Evolutionary conservation across 30 jellyfish, hydroid and myxozoan species (phyloP).

Genomic region (Pelagia noctiluca): DNA sequence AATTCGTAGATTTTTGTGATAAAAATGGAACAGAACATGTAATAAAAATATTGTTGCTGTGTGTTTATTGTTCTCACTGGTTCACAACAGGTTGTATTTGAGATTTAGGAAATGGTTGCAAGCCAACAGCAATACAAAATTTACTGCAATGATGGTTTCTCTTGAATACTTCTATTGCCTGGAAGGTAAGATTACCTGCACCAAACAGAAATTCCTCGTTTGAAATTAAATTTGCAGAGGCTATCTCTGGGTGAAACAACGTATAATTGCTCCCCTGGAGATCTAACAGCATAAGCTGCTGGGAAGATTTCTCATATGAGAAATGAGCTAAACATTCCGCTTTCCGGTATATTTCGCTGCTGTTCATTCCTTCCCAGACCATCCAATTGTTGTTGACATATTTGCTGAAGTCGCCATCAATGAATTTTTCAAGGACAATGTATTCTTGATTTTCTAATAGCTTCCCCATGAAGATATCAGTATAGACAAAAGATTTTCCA

Average conservation of each 20-base stretch:
- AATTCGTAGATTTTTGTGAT: background rate
- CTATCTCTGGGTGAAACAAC: conserved; percentile 39
- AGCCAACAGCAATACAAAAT: conserved; percentile 30
- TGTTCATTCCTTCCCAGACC: conserved; percentile 6
- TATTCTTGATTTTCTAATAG: conserved; percentile 9
- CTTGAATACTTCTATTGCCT: conserved; percentile 9
- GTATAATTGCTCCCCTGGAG: conserved; percentile 43
- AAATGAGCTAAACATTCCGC: conserved; percentile 42
- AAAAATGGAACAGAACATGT: conserved; percentile 11
- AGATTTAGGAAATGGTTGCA: conserved; percentile 4
- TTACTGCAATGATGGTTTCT: conserved; percentile 24
- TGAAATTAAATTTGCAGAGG: conserved; percentile 16
- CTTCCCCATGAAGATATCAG: conserved; percentile 34
- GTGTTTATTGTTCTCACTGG: conserved; percentile 26
- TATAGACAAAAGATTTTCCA: conserved; percentile 25
- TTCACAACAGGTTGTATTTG: conserved; percentile 18
- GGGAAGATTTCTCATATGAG: conserved; percentile 20
- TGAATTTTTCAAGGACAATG: conserved; percentile 9
- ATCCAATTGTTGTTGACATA: conserved; percentile 51
- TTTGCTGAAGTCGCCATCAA: conserved; percentile 37
- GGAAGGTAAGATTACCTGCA: conserved; percentile 26
- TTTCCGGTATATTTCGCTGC: conserved; percentile 31
- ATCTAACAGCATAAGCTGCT: conserved; percentile 33
- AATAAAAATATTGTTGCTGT: background rate
- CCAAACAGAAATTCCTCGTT: conserved; percentile 15